Conservation (phyloP, 2,113 vertebrate species). For the Hassar affinis region DNA sequence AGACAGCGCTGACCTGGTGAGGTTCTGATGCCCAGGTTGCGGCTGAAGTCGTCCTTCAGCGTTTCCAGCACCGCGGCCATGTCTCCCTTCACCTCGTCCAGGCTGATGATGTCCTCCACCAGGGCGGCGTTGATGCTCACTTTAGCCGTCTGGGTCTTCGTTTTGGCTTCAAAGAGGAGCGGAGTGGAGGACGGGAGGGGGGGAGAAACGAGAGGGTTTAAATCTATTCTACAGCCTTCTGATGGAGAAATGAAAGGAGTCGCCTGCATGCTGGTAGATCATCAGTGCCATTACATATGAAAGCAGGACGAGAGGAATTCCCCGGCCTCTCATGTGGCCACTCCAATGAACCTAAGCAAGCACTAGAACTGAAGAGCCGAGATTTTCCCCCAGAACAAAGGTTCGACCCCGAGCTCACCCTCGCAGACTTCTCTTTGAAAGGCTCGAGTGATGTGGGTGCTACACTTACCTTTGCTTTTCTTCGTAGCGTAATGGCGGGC, state of each 20-base stretch:
- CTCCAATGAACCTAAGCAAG: constrained; percentile 50
- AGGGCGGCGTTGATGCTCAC: constrained; percentile 84
- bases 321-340: constrained; percentile 25
- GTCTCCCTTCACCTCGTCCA: constrained; percentile 81
- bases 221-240: neutral
- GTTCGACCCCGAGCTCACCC: constrained; percentile 19
- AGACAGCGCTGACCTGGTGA: constrained; percentile 78
- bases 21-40: constrained; percentile 86
- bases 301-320: constrained; percentile 51
- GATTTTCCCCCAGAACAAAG: constrained; percentile 39
- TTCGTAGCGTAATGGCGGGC: constrained; percentile 83
- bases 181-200: neutral
- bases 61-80: constrained; percentile 78
- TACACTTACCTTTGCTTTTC: constrained; percentile 80
- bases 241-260: constrained; percentile 36
- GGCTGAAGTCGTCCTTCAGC: constrained; percentile 90
- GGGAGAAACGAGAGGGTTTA: constrained; percentile 28
- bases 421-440: constrained; percentile 42
- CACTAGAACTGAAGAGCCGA: constrained; percentile 32
- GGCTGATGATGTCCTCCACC: constrained; percentile 87
- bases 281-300: constrained; percentile 56
- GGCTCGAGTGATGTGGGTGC: constrained; percentile 19
- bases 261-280: constrained; percentile 55
- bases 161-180: constrained; percentile 76
- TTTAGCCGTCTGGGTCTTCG: constrained; percentile 81